Base-by-base conservation (phyloP, 2,797 vertebrate species). In the Hoplostethus atlanticus region DNA sequence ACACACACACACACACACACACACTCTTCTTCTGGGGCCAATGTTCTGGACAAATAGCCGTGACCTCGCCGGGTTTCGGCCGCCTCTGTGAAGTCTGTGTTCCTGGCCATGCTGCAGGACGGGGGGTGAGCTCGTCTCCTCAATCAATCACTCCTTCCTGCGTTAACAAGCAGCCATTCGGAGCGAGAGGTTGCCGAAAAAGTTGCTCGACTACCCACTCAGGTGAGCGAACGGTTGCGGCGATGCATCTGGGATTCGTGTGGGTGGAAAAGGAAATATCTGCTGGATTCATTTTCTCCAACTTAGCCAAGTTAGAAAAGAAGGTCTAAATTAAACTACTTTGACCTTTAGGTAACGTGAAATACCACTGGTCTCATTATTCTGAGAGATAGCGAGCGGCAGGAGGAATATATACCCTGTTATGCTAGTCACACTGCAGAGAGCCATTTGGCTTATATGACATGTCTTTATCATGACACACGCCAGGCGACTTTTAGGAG, bases 281-380 rank as follows among this genome's bases (percentile, higher is more conserved):
- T 80, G 81, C 42, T 74, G 52, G 71, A 81, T 65, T 84, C 64
- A 81, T 83, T 77, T 73, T 69, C 66, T 77, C 75, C 80, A 80
- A 80, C 78, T 84, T 74, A 73, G 75, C 72, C 46, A 73, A 50
- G 58, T 73, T 75, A 42, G 52, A 21, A 31, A 61, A 55, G 77
- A 83, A 83, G 74, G 74, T 87, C 83, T 87, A 79, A 90, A 90
- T 90, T 81, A 91, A 90, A 92, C 77, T 78, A 73, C 76, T 31
- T 38, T 88, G 87, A 89, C 89, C 87, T 92, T 92, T 84, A 79
- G 54, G 61, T 79, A 76, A 83, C 73, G 77, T 84, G 77, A 89
- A 91, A 92, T 87, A 84, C 83, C 88, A 89, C 67, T 65, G 68
- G 76, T 87, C 89, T 90, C 88, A 90, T 92, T 92, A 90, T 86